These are phyloP conservation scores for Glareola pratincola DNA, from an alignment of 2,113 vertebrate genomes.

Conservation along the genomic window DNA sequence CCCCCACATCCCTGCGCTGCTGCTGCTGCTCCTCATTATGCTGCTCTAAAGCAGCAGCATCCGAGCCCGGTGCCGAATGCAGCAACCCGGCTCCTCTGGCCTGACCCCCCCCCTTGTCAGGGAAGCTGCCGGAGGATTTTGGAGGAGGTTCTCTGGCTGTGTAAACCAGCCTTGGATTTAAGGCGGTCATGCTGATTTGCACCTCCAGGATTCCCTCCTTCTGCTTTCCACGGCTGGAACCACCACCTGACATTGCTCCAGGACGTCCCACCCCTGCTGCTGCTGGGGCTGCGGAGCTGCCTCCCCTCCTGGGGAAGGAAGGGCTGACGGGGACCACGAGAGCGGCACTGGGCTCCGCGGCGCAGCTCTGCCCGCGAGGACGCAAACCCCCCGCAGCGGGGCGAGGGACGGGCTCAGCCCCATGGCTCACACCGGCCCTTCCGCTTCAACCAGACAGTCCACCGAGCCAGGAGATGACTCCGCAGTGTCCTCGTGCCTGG, in stretches of 20 bases:
- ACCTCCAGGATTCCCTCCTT: neutral
- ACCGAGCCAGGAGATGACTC: neutral
- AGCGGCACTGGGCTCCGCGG: neutral
- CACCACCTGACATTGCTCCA: neutral
- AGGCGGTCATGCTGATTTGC: neutral
- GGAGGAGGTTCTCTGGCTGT: neutral
- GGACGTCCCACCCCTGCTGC: neutral
- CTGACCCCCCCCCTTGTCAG: neutral
- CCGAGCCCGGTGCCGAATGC: neutral
- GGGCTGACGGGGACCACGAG: rapidly evolving
- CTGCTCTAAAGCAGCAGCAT: neutral
- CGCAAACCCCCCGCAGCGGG: neutral
- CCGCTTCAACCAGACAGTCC: neutral
- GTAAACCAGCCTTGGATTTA: neutral
- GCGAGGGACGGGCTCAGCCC: neutral
- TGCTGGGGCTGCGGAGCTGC: too few species aligned
- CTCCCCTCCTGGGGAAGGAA: neutral
- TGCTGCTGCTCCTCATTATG: neutral
- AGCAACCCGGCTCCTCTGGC: neutral
- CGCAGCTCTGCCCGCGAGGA: neutral
- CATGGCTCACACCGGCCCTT: neutral
- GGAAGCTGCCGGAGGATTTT: neutral
- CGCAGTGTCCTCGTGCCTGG: neutral
- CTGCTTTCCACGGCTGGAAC: neutral
- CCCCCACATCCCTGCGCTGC: neutral